Evolutionary conservation across 1,140 invertebrate species (phyloP), one percentile per base, ranked within the genome.

Genomic region (Cepaea nemoralis): DNA sequence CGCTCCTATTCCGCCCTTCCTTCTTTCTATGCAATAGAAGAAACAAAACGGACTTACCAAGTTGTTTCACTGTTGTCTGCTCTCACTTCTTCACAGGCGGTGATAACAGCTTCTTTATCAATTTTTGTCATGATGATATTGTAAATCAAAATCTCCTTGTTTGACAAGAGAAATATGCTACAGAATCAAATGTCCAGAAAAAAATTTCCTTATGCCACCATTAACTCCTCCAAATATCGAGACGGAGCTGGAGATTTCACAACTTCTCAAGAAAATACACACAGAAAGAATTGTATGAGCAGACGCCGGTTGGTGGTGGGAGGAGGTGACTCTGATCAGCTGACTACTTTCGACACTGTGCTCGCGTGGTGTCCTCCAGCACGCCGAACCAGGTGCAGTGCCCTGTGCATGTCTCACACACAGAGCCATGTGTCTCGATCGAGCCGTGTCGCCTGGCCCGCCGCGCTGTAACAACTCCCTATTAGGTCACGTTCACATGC

Each of bases 41-140:
- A 55, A 55, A 22, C 19, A 55, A 55, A 5, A 14, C 16, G 19
- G 45, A 81, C 85, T 85, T 67, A 85, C 84, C 84, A 87, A 16
- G 80, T 85, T 5, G 79, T 85, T 0, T 83, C 80, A 14, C 76
- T 77, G 16, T 42, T 63, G 50, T 87, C 83, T 27, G 76, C 82
- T 78, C 85, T 77, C 12, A 85, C 85, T 37, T 84, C 85, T 59
- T 83, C 76, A 45, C 85, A 85, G 16, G 81, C 84, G 8, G 82
- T 79, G 16, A 45, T 10, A 31, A 85, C 73, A 33, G 50, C 37
- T 22, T 84, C 31, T 78, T 83, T 85, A 45, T 87, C 82, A 39
- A 69, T 78, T 69, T 80, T 81, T 16, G 80, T 78, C 67, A 82
- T 75, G 48, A 82, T 86, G 67, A 22, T n/a, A 40, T 55, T 55